phyloP scores from a whole-genome alignment of 2,888 invertebrate genomes.

The Acleris laterana region DNA sequence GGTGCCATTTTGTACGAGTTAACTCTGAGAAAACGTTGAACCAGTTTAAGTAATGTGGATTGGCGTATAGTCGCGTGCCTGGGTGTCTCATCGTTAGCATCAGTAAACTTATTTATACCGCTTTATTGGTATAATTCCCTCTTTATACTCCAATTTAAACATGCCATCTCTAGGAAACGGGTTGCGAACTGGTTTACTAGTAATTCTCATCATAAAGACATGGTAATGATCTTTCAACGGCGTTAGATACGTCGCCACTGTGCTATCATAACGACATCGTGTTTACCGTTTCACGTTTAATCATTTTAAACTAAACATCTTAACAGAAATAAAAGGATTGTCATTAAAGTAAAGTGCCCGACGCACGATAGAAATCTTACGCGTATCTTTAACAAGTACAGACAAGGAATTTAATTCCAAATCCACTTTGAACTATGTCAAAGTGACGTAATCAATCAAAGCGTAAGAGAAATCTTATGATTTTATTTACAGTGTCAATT shows the following conservation, averaged over 20 bases:
- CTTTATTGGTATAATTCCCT: constrained; percentile 27
- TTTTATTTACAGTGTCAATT: no score
- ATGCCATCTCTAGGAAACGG: constrained; percentile 27
- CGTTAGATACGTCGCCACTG: constrained; percentile 6
- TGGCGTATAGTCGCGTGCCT: constrained; percentile 26
- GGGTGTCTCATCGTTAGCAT: constrained; percentile 10
- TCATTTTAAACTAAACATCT: background rate
- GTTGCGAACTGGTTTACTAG: constrained; percentile 30
- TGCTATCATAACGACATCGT: constrained; percentile 9
- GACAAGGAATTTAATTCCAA: no score
- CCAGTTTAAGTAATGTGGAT: constrained; percentile 6
- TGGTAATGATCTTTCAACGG: constrained; percentile 26
- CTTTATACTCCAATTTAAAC: constrained; percentile 33
- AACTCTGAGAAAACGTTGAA: background rate
- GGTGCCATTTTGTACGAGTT: background rate
- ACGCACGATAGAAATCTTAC: no score
- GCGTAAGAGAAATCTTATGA: no score
- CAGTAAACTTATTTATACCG: constrained; percentile 24
- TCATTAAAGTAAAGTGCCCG: no score
- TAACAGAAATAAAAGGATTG: no score
- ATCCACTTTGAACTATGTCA: no score
- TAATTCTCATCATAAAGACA: constrained; percentile 28
- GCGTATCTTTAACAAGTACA: no score
- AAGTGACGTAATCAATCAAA: no score
- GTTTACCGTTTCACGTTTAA: constrained; percentile 12